phyloP scores from a whole-genome alignment of 2,113 vertebrate genomes.

The Zosterops pallidus region DNA sequence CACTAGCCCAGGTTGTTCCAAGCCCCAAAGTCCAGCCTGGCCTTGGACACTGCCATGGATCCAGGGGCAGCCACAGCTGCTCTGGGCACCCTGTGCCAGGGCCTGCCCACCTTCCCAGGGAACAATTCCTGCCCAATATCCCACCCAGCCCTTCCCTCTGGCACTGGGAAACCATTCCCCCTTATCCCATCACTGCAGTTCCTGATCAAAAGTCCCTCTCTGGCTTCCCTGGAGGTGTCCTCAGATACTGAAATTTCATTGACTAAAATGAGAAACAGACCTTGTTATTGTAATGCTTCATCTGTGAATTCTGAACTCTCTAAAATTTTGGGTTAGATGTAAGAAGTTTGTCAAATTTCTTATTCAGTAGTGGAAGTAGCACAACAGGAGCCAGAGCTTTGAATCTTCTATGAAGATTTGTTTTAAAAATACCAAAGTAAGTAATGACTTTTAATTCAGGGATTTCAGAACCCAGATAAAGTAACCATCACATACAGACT shows the following conservation, averaged over 20 bases:
- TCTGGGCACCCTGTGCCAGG: background rate
- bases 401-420: background rate
- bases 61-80: background rate
- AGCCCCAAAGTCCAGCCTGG: rapidly evolving
- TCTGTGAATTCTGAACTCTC: background rate
- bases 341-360: background rate
- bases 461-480: background rate
- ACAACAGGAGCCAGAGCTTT: background rate
- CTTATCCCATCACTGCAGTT: background rate
- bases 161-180: rapidly evolving
- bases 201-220: background rate
- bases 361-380: background rate
- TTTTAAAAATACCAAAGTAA: background rate
- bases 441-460: background rate
- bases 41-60: background rate
- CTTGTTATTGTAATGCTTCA: background rate
- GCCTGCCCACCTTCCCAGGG: background rate
- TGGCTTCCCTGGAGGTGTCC: background rate
- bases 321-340: background rate
- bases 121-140: background rate
- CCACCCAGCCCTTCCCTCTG: rapidly evolving
- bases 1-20: background rate
- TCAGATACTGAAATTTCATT: background rate
- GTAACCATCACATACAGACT: background rate
- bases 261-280: rapidly evolving